Base-by-base conservation (phyloP, 2,888 invertebrate genomes). In the Melanchra persicariae region DNA sequence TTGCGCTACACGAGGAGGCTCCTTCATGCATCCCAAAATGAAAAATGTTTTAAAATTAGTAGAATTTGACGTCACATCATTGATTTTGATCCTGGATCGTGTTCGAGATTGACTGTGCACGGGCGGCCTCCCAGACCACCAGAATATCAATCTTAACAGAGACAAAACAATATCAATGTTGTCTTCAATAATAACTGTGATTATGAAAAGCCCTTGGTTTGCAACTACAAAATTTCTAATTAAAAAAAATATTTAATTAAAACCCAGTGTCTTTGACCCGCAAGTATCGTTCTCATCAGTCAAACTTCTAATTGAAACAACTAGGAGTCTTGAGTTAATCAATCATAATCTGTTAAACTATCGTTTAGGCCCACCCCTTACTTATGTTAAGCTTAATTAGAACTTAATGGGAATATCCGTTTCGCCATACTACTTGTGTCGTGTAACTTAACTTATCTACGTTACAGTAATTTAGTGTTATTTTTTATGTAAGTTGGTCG, bases 341-440 rank as follows among this genome's bases (percentile, higher is more conserved):
- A 81, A 81, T 81, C 70, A 81, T 78, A 67, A 66, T 68, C 70
- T 59, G 43, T 68, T 74, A 62, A 77, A 74, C 51, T 61, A 66
- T 54, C 77, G 73, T 76, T 77, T 73, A 66, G 40, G 51, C 52
- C 34, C 60, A 47, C 76, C 64, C 79, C 66, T 67, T 61, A 59
- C 47, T n/a, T 45, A 51, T 59, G 72, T 76, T 59, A 72, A 63
- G 62, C 55, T 60, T 79, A 79, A 64, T 79, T 79, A 79, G 68
- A 52, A 68, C 4, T 66, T 79, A 79, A 79, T 79, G 30, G 55
- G 34, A n/a, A 72, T 76, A 72, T 79, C 79, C 79, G 76, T 43
- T 75, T 43, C 59, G 64, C 68, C 68, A 51, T 61, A 58, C 55
- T n/a, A 54, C 22, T 76, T 17, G 2, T 19, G 19, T 47, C 37